phyloP scores from a whole-genome alignment of 2,113 vertebrate genomes.

The Scomber japonicus region DNA sequence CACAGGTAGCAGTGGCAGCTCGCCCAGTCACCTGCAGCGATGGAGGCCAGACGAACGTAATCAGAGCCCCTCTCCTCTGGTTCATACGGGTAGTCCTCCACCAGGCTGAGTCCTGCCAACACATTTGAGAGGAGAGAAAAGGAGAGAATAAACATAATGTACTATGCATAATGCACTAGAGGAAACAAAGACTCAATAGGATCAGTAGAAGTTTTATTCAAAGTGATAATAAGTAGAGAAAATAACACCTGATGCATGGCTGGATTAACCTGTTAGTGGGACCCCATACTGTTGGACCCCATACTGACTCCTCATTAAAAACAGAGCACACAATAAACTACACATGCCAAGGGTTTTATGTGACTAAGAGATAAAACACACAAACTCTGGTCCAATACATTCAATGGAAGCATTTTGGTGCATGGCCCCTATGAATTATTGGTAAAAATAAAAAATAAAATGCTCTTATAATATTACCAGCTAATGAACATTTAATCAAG shows the following conservation, averaged over 20 bases:
- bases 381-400: neutral
- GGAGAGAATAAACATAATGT: too few species aligned
- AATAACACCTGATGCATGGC: neutral
- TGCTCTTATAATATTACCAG: neutral
- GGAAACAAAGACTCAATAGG: neutral
- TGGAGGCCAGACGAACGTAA: constrained; percentile 92
- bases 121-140: constrained; percentile 17
- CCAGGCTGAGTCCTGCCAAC: constrained; percentile 87
- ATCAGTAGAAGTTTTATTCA: neutral
- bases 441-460: too few species aligned
- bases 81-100: constrained; percentile 92
- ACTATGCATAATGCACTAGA: too few species aligned
- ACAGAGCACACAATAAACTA: too few species aligned
- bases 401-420: too few species aligned
- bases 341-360: too few species aligned
- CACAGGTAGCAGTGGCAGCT: neutral
- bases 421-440: neutral
- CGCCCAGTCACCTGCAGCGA: constrained; percentile 88
- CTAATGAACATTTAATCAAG: too few species aligned
- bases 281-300: neutral
- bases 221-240: neutral
- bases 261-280: neutral
- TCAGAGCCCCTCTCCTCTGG: constrained; percentile 89
- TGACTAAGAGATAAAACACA: neutral
- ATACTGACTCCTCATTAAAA: neutral